Evolutionary conservation across 2,888 invertebrate genomes (phyloP), one percentile per base, ranked within the genome.

Genomic region (Pecten maximus): DNA sequence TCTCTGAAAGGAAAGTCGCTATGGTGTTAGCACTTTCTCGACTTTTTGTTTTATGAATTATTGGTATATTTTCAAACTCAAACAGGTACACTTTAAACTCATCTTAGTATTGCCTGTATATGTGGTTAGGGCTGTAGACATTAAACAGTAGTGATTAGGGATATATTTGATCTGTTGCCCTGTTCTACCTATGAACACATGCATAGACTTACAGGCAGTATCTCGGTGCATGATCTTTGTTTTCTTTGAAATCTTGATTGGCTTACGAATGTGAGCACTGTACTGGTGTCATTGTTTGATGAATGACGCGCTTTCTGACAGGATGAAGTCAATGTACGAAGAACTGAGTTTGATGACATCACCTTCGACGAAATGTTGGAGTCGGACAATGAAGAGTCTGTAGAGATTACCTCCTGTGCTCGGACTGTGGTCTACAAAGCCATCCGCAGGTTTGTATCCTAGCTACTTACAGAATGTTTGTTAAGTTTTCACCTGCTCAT

Each of bases 381-480:
- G 40, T 90, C 90, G n/a, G 90, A 90, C 19, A 40, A 8, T n/a
- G 90, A 90, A 28, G 90, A 90, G 35, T n/a, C n/a, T 0, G 40
- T 23, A 28, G 90, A 88, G 23, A n/a, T 60, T 8, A 35, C 15
- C 10, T 88, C 90, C 48, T 90, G 90, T 88, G 90, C 90, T n/a
- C 28, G 90, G 16, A 50, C 88, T 0, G 50, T 28, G 28, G 6
- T 54, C 0, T 88, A 35, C 54, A 2, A 50, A 35, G 2, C 28
- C 16, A 6, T 23, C 10, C 74, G 74, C 28, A 74, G 74, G 74
- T 74, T 35, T 74, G 74, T 74, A 74, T 0, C 44, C 12, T 44
- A 44, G n/a, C n/a, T 48, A 48, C 3, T 54, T 35, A 74, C 8
- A 74, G 44, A 44, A 44, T 44, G 44, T n/a, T n/a, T n/a, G n/a